Evolutionary conservation across 2,113 vertebrate genomes (phyloP), one percentile per base, ranked within the genome.

Genomic region (Sigmodon hispidus): DNA sequence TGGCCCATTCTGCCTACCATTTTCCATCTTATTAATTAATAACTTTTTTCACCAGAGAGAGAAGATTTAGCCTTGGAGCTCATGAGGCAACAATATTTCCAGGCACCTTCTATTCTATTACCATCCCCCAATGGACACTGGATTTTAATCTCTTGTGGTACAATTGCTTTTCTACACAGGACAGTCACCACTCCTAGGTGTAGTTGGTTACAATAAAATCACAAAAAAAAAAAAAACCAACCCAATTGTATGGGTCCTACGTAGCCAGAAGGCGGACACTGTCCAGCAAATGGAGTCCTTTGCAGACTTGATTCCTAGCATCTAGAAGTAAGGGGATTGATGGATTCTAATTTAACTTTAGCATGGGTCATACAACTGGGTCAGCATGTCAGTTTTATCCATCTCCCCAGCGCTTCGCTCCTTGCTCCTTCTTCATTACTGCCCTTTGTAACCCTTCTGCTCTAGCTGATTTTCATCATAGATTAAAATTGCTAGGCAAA

Each of bases 401-500:
- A 98, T 97, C 97, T 97, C 70, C 52, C 12, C n/a, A 13, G 52
- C 80, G 22, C 45, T 17, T 50, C 29, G 34, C 17, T 91, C 34
- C 80, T 10, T 29, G 57, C 50, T 48, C 26, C 16, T 86, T 83
- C 91, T 85, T 96, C 48, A 55, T 55, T 15, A 26, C 84, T 3
- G 21, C 67, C 55, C n/a, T 80, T n/a, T 17, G 77, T 34, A 59
- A 94, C 31, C 77, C 75, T 85, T 89, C 70, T 92, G 89, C 50
- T 97, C 26, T 13, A 81, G 81, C 36, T 73, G 87, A 94, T 93
- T 93, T 97, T 98, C 98, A 98, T 98, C 95, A 76, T 94, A 97
- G 96, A 97, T 98, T 98, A 98, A 98, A 97, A 98, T 98, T 96
- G 73, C 98, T 98, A 98, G 98, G 97, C 96, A 98, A 99, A 97